A percentile compares a stretch with the other conserved stretches of the same genome.
Evolutionary conservation across 2,797 vertebrate species (phyloP).

Genomic region (Streptopelia turtur): DNA sequence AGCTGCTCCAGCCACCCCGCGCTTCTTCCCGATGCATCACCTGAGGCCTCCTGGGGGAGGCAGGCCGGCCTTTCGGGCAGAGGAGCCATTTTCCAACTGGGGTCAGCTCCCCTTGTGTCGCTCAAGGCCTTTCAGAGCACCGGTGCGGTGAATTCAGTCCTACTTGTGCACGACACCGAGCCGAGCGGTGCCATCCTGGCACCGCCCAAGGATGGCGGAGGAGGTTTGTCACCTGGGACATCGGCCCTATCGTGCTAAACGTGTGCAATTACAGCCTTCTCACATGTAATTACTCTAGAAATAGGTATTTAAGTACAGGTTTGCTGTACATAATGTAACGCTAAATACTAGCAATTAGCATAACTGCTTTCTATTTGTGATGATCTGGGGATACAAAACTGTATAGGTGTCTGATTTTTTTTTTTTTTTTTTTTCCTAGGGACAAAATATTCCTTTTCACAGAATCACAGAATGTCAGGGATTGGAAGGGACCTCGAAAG

Average conservation of each 20-base stretch:
- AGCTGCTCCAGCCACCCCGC: background rate
- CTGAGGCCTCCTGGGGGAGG: background rate
- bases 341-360: background rate
- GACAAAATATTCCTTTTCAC: background rate
- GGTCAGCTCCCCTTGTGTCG: fast-evolving
- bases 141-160: background rate
- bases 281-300: constrained; percentile 32
- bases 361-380: constrained; percentile 5
- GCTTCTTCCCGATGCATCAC: background rate
- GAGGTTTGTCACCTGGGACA: background rate
- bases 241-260: background rate
- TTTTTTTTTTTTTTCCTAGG: background rate
- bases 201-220: background rate
- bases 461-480: background rate
- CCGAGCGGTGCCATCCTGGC: fast-evolving
- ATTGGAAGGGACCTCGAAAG: too few relatives aligned
- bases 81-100: background rate
- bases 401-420: background rate
- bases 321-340: background rate
- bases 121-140: fast-evolving
- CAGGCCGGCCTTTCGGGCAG: background rate
- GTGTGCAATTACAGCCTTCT: background rate
- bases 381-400: background rate
- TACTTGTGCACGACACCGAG: fast-evolving
- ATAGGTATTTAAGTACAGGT: constrained; percentile 44